Evolutionary conservation across 2,797 vertebrate genomes (phyloP), one percentile per base, ranked within the genome.

Genomic region (Poeciliopsis paucimaculata): DNA sequence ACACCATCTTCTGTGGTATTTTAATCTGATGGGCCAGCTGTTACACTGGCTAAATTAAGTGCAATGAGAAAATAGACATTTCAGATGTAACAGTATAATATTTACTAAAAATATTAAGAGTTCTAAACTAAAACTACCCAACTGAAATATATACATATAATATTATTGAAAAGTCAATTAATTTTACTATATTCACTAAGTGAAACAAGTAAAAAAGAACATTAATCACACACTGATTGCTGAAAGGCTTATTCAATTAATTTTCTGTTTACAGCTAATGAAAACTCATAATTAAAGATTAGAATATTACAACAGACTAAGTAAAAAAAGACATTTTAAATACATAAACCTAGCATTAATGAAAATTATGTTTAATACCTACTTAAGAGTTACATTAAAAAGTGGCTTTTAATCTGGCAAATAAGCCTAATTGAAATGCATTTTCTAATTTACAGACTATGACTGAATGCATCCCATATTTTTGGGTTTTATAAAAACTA

Each of bases 1-100:
- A 81, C 93, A 93, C 93, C 92, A 92, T 91, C 89, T 86, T 85
- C 73, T 51, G 82, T 75, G 43, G 41, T n/a, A 23, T 55, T 41
- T 79, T 76, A 76, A 77, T 36, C n/a, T 55, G 16, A 75, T 49
- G 20, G 28, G 62, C 31, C 62, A 72, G 64, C 51, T 45, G 81
- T 90, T 91, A 88, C 90, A 85, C 0, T 2, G 62, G 34, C 75
- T 68, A 82, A 39, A 53, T 18, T 62, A 46, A 78, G 74, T 28
- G 41, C 88, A 70, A 41, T 80, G 86, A 89, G 77, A 81, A 39
- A 41, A 74, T 77, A 8, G 41, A 74, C 70, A 47, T 75, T 64
- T 64, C 72, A 68, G 75, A 72, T 72, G 84, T 84, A 39, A 73
- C 15, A 41, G 41, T 55, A 74, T 70, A 46, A 64, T 76, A 73